phyloP scores from a whole-genome alignment of 2,888 invertebrate species.

The Pristionchus mayeri region DNA sequence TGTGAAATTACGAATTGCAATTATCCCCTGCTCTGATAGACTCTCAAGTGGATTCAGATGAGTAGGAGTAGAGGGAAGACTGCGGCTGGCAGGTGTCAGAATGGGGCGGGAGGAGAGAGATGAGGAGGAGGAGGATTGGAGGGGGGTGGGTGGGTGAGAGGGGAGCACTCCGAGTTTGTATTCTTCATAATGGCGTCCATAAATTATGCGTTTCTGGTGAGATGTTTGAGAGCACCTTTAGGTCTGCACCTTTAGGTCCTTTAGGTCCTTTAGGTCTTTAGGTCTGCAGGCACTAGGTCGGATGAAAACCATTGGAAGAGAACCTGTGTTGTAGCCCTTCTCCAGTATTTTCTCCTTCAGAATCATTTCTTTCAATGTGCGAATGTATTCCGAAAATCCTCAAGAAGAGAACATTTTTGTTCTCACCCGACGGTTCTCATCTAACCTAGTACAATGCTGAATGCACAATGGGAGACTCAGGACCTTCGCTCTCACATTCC shows the following conservation, averaged over 20 bases:
- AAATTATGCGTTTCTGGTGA: conserved; percentile 47
- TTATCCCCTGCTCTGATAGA: background rate
- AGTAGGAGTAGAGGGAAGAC: background rate
- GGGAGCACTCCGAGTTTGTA: background rate
- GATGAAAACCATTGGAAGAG: no score
- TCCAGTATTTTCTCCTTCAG: background rate
- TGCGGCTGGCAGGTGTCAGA: conserved; percentile 22
- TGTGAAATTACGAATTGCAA: background rate
- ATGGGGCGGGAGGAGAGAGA: background rate
- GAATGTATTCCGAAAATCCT: background rate
- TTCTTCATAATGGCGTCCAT: background rate
- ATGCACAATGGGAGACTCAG: no score
- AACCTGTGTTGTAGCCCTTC: no score
- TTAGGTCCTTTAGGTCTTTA: no score
- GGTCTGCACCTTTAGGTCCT: no score
- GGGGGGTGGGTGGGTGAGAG: background rate
- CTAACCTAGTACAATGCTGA: no score
- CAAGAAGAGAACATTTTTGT: background rate
- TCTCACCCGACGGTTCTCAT: no score
- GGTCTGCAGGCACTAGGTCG: no score
- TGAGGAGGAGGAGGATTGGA: background rate
- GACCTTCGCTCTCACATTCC: conserved; percentile 97
- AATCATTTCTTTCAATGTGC: background rate
- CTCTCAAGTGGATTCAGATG: background rate
- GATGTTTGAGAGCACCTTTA: no score